A percentile compares a stretch with the other conserved stretches of the same genome.
These are phyloP conservation scores for Pipistrellus kuhlii DNA, from an alignment of 2,797 vertebrate species.

Conservation along the genomic window DNA sequence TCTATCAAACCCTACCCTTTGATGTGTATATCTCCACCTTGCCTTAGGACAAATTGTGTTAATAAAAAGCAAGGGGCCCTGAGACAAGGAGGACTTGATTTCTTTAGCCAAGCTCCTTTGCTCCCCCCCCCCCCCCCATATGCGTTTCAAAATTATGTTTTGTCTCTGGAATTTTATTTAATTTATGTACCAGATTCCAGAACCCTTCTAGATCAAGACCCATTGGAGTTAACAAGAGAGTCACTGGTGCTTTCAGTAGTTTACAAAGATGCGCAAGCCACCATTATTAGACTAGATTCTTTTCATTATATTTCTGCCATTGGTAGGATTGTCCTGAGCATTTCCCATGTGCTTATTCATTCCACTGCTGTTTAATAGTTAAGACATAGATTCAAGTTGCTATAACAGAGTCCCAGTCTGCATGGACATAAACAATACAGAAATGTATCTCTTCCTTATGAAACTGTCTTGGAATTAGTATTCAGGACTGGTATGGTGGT, in stretches of 20 bases:
- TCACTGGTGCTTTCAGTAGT: not conserved
- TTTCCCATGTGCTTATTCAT: not conserved
- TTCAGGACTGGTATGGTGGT: not conserved
- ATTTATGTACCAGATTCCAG: too few relatives aligned
- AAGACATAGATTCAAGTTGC: not conserved
- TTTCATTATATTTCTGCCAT: not conserved
- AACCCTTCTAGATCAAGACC: too few relatives aligned
- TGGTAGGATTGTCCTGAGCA: not conserved
- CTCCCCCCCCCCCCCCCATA: too few relatives aligned
- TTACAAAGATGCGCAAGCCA: not conserved
- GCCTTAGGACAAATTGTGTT: too few relatives aligned
- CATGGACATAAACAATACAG: not conserved
- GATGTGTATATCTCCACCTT: too few relatives aligned
- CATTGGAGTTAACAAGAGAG: not conserved
- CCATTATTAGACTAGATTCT: not conserved
- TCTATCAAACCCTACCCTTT: too few relatives aligned
- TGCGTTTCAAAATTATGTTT: too few relatives aligned
- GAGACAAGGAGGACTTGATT: too few relatives aligned
- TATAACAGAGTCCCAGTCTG: not conserved
- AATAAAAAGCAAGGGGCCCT: too few relatives aligned
- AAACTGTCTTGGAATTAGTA: not conserved
- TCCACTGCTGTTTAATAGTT: not conserved
- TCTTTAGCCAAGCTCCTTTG: too few relatives aligned
- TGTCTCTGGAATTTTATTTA: too few relatives aligned
- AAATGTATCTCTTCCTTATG: not conserved